Evolutionary conservation across 2,113 vertebrate genomes (phyloP).

Genomic region (Hoplias malabaricus): DNA sequence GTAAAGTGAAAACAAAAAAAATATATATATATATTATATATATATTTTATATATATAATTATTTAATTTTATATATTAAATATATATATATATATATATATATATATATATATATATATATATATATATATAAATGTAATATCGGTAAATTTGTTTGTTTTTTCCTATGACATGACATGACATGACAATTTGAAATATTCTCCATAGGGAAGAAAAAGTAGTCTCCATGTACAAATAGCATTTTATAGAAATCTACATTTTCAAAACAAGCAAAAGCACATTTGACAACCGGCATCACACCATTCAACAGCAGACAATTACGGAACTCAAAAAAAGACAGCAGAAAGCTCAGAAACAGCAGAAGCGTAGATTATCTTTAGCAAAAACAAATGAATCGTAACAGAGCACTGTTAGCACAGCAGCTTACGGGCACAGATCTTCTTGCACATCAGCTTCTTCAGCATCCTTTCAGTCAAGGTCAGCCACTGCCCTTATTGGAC

Average conservation of each 20-base stretch:
- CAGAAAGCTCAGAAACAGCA: not conserved
- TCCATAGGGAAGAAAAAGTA: not conserved
- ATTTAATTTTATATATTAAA: too few relatives aligned
- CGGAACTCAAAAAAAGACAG: not conserved
- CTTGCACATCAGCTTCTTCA: conserved; percentile 81
- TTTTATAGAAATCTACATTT: not conserved
- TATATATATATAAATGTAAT: too few relatives aligned
- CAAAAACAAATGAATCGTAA: not conserved
- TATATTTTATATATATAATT: too few relatives aligned
- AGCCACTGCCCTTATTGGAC: not conserved
- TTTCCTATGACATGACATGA: too few relatives aligned
- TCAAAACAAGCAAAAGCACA: not conserved
- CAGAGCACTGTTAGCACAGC: not conserved
- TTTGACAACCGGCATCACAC: not conserved
- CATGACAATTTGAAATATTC: not conserved
- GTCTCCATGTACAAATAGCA: not conserved
- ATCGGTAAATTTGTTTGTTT: too few relatives aligned
- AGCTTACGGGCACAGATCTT: conserved; percentile 80
- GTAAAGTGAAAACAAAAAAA: too few relatives aligned
- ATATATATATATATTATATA: too few relatives aligned
- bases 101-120: too few relatives aligned
- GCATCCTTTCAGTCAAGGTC: conserved; percentile 67
- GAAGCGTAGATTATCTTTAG: not conserved
- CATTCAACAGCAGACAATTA: not conserved
- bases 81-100: too few relatives aligned